Evolutionary conservation across 2,113 vertebrate genomes (phyloP).

Genomic region (Platichthys stellatus): DNA sequence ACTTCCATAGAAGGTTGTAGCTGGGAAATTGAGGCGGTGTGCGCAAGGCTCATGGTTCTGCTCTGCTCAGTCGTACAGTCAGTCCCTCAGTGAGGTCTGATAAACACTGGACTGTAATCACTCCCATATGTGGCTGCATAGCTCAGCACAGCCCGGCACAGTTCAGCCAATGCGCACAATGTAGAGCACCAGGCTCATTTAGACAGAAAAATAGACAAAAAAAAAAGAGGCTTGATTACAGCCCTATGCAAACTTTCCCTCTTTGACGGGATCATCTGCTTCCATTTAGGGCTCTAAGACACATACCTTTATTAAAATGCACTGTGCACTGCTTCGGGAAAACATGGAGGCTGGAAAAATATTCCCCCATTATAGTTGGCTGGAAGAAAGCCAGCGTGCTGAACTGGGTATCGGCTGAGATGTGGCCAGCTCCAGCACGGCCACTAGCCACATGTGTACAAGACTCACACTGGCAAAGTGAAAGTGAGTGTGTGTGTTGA

Average conservation of each 20-base stretch:
- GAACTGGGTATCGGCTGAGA: conserved; percentile 53
- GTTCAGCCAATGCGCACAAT: conserved; percentile 55
- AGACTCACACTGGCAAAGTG: conserved; percentile 23
- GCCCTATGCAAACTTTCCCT: conserved; percentile 78
- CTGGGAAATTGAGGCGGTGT: conserved; percentile 32
- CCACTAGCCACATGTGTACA: conserved; percentile 50
- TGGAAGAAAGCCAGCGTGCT: conserved; percentile 63
- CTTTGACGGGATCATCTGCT: conserved; percentile 78
- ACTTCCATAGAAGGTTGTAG: conserved; percentile 50
- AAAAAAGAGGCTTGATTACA: conserved; percentile 76
- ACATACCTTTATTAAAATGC: conserved; percentile 79
- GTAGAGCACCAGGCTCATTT: conserved; percentile 63
- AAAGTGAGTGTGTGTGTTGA: conserved; percentile 17
- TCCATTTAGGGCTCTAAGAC: conserved; percentile 83
- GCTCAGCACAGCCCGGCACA: conserved; percentile 56
- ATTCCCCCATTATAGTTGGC: conserved; percentile 72
- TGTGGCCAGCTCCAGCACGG: conserved; percentile 47
- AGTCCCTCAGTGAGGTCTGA: conserved; percentile 69
- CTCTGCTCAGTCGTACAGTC: conserved; percentile 60
- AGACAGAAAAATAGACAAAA: conserved; percentile 71
- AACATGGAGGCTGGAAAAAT: conserved; percentile 70
- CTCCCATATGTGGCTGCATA: conserved; percentile 82
- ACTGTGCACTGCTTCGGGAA: conserved; percentile 56
- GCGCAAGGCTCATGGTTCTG: conserved; percentile 43
- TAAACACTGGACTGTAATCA: conserved; percentile 79